These are phyloP conservation scores for Watsonalla cultraria DNA, from an alignment of 2,888 invertebrate genomes.

Conservation along the genomic window DNA sequence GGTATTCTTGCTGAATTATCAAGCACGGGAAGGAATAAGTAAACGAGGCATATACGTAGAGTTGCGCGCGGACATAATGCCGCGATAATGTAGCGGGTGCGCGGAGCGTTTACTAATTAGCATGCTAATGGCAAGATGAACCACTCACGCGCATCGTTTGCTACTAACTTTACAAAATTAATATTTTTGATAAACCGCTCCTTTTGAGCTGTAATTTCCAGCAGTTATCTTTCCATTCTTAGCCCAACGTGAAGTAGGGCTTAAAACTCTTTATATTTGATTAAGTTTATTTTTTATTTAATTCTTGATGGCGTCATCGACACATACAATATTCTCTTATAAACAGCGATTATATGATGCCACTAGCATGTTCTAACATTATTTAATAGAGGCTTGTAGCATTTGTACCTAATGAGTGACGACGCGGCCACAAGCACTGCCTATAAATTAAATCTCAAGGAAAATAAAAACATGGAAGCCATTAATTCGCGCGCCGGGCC, in stretches of 20 bases:
- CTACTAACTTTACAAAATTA: slow-evolving; percentile 34
- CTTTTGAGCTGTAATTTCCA: background rate
- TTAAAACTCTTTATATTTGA: slow-evolving; percentile 24
- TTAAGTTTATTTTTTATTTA: too few relatives aligned
- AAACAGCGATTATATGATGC: slow-evolving; percentile 70
- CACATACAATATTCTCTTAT: slow-evolving; percentile 52
- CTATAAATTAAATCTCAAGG: slow-evolving; percentile 78
- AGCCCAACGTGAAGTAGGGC: too few relatives aligned
- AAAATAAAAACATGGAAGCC: slow-evolving; percentile 78
- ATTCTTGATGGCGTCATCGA: slow-evolving; percentile 41
- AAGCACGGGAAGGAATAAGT: slow-evolving; percentile 50
- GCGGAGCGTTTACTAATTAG: slow-evolving; percentile 64
- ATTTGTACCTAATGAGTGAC: slow-evolving; percentile 68
- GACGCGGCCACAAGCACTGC: slow-evolving; percentile 60
- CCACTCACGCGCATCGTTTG: slow-evolving; percentile 29
- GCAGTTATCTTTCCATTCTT: too few relatives aligned
- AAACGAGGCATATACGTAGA: slow-evolving; percentile 58
- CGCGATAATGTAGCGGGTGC: slow-evolving; percentile 71
- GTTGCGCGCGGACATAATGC: slow-evolving; percentile 58
- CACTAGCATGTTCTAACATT: slow-evolving; percentile 71
- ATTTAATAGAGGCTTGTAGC: slow-evolving; percentile 58
- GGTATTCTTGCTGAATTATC: slow-evolving; percentile 39
- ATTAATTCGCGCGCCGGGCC: slow-evolving; percentile 77
- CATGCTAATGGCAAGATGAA: slow-evolving; percentile 72
- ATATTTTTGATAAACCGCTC: slow-evolving; percentile 21